Percentiles rank a stretch among this genome's conserved stretches.
Evolutionary conservation across 2,888 invertebrate species (phyloP).

Genomic region (Griposia aprilina): DNA sequence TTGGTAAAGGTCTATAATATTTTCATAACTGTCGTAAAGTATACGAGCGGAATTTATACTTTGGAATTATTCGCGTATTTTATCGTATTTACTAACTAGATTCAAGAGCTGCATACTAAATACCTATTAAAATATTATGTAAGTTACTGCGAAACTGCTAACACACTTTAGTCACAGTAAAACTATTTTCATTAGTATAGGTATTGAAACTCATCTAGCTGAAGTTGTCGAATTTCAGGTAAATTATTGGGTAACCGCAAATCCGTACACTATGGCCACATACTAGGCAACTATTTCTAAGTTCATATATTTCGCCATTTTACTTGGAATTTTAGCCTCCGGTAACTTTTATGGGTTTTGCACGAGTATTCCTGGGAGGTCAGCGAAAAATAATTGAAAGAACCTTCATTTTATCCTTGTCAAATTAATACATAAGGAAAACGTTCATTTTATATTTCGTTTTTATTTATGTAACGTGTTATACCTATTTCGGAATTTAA

Average conservation of each 20-base stretch:
- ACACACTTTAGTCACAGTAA: neutral
- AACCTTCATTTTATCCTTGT: neutral
- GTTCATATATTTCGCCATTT: neutral
- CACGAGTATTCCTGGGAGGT: neutral
- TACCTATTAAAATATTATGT: neutral
- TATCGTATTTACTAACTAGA: too few species aligned
- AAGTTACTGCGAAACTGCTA: neutral
- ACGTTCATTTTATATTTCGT: neutral
- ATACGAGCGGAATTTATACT: too few species aligned
- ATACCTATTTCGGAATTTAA: neutral
- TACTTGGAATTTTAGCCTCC: constrained; percentile 7
- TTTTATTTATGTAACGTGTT: neutral
- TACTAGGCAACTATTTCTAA: constrained; percentile 11
- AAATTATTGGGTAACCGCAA: constrained; percentile 29
- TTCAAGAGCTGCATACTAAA: too few species aligned
- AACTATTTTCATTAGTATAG: too few species aligned
- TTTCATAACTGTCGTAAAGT: too few species aligned
- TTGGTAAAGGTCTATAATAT: too few species aligned
- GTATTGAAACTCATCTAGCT: neutral
- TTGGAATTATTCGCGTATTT: too few species aligned
- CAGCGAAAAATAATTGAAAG: constrained; percentile 1
- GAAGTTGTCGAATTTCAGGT: constrained; percentile 14
- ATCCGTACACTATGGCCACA: neutral
- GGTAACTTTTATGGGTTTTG: constrained; percentile 11
- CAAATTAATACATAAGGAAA: neutral